Evolutionary conservation across 1,140 invertebrate species (phyloP).

Genomic region (Ostrea edulis): DNA sequence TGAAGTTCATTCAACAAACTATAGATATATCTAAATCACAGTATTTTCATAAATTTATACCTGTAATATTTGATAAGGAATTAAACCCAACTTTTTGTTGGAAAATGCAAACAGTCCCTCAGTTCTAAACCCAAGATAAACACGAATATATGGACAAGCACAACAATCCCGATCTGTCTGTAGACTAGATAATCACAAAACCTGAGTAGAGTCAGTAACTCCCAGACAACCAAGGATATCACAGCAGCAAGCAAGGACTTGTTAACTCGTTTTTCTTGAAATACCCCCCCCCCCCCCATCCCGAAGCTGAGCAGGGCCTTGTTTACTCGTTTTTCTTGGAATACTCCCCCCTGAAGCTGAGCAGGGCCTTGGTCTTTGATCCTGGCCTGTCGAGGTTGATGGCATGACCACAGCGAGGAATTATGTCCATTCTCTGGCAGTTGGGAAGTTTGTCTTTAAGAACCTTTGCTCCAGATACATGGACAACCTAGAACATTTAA

Average conservation of each 20-base stretch:
- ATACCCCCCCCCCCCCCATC: no score
- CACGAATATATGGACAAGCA: neutral
- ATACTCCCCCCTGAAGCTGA: conserved; percentile 54
- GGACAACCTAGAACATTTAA: conserved; percentile 60
- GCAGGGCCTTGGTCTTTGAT: conserved; percentile 54
- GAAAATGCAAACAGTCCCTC: no score
- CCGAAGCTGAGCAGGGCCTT: conserved; percentile 43
- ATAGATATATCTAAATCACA: no score
- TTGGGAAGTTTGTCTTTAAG: conserved; percentile 64
- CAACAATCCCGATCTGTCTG: neutral
- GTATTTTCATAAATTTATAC: no score
- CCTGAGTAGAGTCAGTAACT: neutral
- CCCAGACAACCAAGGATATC: neutral
- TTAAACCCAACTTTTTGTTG: no score
- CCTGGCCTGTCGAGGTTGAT: conserved; percentile 65
- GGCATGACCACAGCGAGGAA: conserved; percentile 68
- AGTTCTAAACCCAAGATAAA: no score
- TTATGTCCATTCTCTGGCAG: conserved; percentile 60
- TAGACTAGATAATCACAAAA: neutral
- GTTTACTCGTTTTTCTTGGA: conserved; percentile 33
- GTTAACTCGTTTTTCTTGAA: conserved; percentile 25
- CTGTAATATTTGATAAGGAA: no score
- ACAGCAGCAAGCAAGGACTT: neutral
- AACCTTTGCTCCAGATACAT: conserved; percentile 67
- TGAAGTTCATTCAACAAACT: no score